These are phyloP conservation scores for Euglossa dilemma DNA, from an alignment of 1,140 invertebrate genomes.

Conservation along the genomic window DNA sequence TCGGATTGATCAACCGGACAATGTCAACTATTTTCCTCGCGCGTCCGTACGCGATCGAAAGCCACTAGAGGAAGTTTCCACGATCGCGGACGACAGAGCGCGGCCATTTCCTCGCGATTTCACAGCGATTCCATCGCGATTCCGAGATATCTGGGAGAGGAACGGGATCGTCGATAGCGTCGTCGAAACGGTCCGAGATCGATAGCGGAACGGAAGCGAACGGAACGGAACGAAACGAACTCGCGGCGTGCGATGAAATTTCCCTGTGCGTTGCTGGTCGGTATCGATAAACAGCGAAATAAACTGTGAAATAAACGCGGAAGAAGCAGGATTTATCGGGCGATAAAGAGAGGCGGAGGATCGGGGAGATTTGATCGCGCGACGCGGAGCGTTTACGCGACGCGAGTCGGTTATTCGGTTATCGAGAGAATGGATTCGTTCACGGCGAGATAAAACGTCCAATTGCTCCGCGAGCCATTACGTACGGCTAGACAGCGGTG, in stretches of 20 bases:
- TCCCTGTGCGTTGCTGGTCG: no score
- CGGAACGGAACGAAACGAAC: background rate
- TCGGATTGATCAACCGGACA: background rate
- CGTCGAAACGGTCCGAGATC: no score
- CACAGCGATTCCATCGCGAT: no score
- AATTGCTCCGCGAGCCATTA: background rate
- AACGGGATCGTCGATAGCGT: background rate
- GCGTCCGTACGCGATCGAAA: background rate
- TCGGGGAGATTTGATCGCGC: background rate
- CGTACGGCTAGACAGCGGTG: background rate
- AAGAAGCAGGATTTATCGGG: conserved; percentile 3
- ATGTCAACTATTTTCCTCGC: background rate
- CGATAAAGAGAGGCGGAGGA: background rate
- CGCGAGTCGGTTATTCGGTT: background rate
- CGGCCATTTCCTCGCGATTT: background rate
- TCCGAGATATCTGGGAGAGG: no score
- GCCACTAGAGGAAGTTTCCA: background rate
- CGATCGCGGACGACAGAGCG: background rate
- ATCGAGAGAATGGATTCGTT: background rate
- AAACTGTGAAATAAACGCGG: conserved; percentile 30
- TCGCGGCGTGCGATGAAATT: no score
- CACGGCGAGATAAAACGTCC: background rate
- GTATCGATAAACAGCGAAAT: no score
- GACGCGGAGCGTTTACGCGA: background rate
- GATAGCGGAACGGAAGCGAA: background rate